Evolutionary conservation across 1,140 invertebrate species (phyloP), one percentile per base, ranked within the genome.

Genomic region (Tetragnatha versicolor): DNA sequence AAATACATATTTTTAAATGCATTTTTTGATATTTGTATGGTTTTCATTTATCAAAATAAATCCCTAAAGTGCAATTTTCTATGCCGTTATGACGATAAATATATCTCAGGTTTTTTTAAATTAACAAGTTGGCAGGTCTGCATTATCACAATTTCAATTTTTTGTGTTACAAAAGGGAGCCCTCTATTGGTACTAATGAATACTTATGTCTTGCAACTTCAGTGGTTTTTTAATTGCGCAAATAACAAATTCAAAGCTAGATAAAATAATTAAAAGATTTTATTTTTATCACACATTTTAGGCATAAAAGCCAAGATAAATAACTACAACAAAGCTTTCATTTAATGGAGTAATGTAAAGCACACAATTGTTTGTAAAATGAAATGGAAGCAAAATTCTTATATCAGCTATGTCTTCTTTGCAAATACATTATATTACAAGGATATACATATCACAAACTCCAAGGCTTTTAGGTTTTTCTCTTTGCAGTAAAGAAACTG

Each of bases 401-500:
- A 55, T 25, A 37, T 60, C 17, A 25, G 20, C 61, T 55, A 77
- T 22, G 31, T 45, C 42, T 75, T 29, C 60, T 33, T 33, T 45
- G 63, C 58, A 75, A 72, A 75, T 60, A 75, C 42, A 75, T 12
- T 77, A 65, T 73, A 55, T 31, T 77, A 77, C 73, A 77, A 60
- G 20, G 73, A 77, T 77, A 65, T 77, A 77, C 73, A 77, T 77
- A 77, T 77, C 73, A 77, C 73, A 77, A 73, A 76, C 72, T 76
- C 72, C 72, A 76, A 65, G 58, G 73, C 73, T 65, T 35, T n/a
- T 25, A 65, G 39, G 49, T 76, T 60, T 35, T 42, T 33, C 45
- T 14, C 61, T 37, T 31, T n/a, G 27, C 27, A 55, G 31, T 29
- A 29, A 29, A 29, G 35, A 58, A 58, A 58, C 22, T 33, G 55